Evolutionary conservation across 1,140 invertebrate genomes (phyloP).

Genomic region (Drosophila teissieri): DNA sequence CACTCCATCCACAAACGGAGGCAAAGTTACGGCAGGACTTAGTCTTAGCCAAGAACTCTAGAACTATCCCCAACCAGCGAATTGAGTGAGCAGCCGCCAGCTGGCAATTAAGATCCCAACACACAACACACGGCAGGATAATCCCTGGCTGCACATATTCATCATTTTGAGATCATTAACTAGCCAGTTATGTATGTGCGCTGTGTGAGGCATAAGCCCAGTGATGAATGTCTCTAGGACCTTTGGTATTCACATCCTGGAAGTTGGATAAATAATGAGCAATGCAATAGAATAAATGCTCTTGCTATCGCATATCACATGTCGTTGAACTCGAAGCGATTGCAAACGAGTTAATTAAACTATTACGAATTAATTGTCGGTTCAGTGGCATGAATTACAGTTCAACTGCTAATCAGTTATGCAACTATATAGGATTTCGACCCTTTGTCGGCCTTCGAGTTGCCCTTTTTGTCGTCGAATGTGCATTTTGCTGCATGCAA

Average conservation of each 20-base stretch:
- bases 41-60: slow-evolving; percentile 3
- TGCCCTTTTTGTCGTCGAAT: slow-evolving; percentile 15
- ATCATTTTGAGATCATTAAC: slow-evolving; percentile 45
- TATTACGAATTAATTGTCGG: background rate
- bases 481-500: slow-evolving; percentile 54
- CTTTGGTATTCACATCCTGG: no score
- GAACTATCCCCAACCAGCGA: slow-evolving; percentile 27
- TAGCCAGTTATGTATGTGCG: slow-evolving; percentile 32
- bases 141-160: slow-evolving; percentile 22
- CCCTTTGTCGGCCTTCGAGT: slow-evolving; percentile 11
- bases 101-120: slow-evolving; percentile 30
- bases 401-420: no score
- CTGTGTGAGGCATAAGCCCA: background rate
- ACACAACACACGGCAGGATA: slow-evolving; percentile 11
- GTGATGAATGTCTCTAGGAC: no score
- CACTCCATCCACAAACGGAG: background rate
- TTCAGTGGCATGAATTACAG: background rate
- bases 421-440: slow-evolving; percentile 5
- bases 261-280: no score
- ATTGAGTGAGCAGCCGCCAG: slow-evolving; percentile 17
- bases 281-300: background rate
- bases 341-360: background rate
- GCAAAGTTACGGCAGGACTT: slow-evolving; percentile 9
- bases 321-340: background rate
- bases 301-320: no score